These are phyloP conservation scores for Onychomys arenicola DNA, from an alignment of 2,797 vertebrate species.

Conservation along the genomic window DNA sequence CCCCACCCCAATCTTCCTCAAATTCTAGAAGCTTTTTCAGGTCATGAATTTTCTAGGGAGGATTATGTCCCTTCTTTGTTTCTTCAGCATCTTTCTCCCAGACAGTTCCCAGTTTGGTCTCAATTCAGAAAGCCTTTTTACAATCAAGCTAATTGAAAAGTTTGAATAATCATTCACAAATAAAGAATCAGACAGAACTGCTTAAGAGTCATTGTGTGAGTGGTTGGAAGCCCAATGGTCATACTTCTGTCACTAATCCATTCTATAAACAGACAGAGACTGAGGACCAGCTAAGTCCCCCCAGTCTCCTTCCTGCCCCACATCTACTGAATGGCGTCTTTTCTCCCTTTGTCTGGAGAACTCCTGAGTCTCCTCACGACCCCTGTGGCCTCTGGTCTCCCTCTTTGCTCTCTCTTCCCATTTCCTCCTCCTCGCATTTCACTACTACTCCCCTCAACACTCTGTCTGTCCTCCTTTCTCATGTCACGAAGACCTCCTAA, in stretches of 20 bases:
- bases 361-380: not conserved
- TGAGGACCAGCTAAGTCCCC: not conserved
- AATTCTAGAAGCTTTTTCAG: too few species aligned
- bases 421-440: not conserved
- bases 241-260: not conserved
- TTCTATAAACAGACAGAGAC: not conserved
- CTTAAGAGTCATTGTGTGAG: not conserved
- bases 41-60: too few species aligned
- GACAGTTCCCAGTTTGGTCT: too few species aligned
- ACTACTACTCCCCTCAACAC: too few species aligned
- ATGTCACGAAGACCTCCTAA: not conserved
- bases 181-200: not conserved
- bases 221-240: not conserved
- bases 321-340: not conserved
- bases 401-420: not conserved
- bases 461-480: not conserved
- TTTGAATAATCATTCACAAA: conserved; percentile 1
- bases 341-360: not conserved
- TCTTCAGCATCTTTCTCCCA: too few species aligned
- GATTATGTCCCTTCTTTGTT: too few species aligned
- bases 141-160: not conserved
- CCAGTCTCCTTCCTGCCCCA: not conserved
- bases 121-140: not conserved
- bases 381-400: not conserved
- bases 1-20: too few species aligned